Evolutionary conservation across 2,888 invertebrate genomes (phyloP), one percentile per base, ranked within the genome.

Genomic region (Harpalus rufipes): DNA sequence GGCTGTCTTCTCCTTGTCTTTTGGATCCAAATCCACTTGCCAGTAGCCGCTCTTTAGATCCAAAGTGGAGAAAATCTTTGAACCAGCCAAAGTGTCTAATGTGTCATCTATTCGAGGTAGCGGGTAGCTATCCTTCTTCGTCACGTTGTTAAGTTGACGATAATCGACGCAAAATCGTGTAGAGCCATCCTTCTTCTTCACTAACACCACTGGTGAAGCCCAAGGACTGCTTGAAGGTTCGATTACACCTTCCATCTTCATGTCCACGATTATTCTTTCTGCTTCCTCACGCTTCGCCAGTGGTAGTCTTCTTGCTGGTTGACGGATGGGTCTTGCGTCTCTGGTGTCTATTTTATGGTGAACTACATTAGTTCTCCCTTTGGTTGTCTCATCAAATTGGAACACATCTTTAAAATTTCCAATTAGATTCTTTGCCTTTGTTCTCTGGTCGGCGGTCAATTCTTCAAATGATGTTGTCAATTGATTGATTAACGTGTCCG

Each of bases 51-150:
- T 86, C 61, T 86, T 85, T 5, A 87, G 63, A 25, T 86, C 86
- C 41, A 87, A 80, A 7, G 87, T 87, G 0, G 86, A 87, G 80
- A 88, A 88, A 85, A 86, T 86, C 16, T 81, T 82, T 0, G 86
- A 83, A 7, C 84, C 87, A 0, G 85, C 74, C 14, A 87, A 76
- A 3, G 86, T 86, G 21, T 86, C 81, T 63, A 87, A 41, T 5
- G 6, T 65, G 79, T 85, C 87, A 58, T 86, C 80, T 14, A 85
- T 85, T 41, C 85, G 39, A 10, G 68, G 79, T 85, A 85, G 18
- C 25, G 68, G 85, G 56, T 85, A 85, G 44, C 85, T 85, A 21
- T 85, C 79, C 41, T 80, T 68, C 21, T 79, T 63, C 14, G 83
- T 76, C 56, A 74, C 56, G 72, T 56, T 39, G 44, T 74, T 74